Percentiles rank a stretch among this genome's conserved stretches.
Evolutionary conservation across 92 coral and sea anemone genomes (phyloP).

Genomic region (Zoanthus sociatus): DNA sequence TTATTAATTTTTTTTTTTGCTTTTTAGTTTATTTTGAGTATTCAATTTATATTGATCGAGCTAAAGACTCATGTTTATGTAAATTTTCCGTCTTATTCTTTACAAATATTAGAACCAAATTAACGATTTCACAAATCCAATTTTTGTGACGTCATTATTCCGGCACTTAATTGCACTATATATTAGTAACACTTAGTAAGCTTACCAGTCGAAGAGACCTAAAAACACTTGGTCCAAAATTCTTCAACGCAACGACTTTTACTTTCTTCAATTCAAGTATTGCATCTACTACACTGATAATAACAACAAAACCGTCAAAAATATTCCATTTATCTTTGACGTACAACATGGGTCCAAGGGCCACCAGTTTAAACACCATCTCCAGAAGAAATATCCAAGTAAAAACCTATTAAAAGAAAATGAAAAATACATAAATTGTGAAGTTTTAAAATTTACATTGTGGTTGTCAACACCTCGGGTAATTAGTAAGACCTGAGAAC

Average conservation of each 20-base stretch:
- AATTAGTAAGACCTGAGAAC: no score
- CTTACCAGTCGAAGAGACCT: conserved; percentile 57
- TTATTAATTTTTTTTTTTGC: no score
- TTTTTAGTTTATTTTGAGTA: no score
- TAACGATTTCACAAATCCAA: no score
- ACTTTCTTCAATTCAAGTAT: conserved; percentile 4
- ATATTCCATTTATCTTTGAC: conserved; percentile 53
- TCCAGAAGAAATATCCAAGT: conserved; percentile 57
- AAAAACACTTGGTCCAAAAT: conserved; percentile 37
- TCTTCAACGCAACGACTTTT: not conserved
- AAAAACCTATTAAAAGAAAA: conserved; percentile 24
- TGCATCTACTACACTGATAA: conserved; percentile 46
- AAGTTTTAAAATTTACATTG: no score
- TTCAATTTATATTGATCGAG: no score
- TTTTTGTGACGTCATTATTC: not conserved
- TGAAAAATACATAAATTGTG: not conserved
- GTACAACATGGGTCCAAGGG: conserved; percentile 52
- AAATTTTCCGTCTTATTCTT: no score
- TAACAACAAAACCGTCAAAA: conserved; percentile 47
- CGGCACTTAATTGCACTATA: not conserved
- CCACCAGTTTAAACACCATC: conserved; percentile 49
- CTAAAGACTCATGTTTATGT: no score
- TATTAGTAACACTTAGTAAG: no score
- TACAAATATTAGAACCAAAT: no score
- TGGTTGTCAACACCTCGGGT: no score